Evolutionary conservation across 2,113 vertebrate species (phyloP).

Genomic region (Oceanites oceanicus): DNA sequence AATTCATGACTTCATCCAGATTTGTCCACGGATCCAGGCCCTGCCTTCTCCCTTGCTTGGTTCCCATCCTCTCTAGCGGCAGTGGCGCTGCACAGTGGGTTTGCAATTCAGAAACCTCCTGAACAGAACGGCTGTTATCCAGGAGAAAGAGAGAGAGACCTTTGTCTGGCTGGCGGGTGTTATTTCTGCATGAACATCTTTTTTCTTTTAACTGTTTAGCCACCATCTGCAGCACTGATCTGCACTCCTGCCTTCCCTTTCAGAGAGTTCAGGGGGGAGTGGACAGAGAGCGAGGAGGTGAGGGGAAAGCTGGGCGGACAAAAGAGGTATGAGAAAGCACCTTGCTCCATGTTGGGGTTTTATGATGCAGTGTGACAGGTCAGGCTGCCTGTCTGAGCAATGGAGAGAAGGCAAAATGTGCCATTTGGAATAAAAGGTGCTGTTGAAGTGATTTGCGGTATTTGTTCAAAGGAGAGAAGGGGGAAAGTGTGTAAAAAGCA

Average conservation of each 20-base stretch:
- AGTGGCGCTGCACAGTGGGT: not conserved
- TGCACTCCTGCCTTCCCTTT: not conserved
- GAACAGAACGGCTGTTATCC: not conserved
- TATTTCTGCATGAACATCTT: not conserved
- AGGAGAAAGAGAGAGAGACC: not conserved
- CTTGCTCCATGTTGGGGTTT: not conserved
- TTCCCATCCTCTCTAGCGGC: not conserved
- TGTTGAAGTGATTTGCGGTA: not conserved
- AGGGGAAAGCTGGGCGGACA: not conserved
- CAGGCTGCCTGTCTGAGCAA: not conserved
- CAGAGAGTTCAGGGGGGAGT: not conserved
- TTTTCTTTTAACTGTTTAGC: constrained; percentile 35
- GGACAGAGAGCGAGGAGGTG: not conserved
- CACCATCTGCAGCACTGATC: not conserved
- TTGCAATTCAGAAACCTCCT: not conserved
- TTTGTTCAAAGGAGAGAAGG: not conserved
- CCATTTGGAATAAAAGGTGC: not conserved
- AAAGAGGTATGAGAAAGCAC: not conserved
- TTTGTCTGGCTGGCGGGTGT: constrained; percentile 17
- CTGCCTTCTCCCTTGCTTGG: not conserved
- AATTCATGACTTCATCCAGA: not conserved
- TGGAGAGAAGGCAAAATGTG: not conserved
- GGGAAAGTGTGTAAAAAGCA: not conserved
- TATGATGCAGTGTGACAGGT: not conserved
- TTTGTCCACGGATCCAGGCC: not conserved